Evolutionary conservation across 1,140 invertebrate genomes (phyloP).

Genomic region (Caenorhabditis tropicalis): DNA sequence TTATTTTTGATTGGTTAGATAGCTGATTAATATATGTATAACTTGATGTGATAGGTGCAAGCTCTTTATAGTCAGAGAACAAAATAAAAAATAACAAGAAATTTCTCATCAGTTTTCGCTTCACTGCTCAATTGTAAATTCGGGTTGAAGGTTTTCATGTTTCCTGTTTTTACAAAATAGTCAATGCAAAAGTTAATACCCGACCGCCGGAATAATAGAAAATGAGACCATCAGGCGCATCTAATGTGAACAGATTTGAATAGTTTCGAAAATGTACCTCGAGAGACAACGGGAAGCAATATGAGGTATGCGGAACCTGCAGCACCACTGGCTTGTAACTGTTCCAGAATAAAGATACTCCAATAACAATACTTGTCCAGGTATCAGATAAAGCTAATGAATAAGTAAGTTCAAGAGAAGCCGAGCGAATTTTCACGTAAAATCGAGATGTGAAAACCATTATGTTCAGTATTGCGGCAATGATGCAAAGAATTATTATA

Average conservation of each 20-base stretch:
- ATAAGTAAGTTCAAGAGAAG: slow-evolving; percentile 43
- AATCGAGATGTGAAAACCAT: slow-evolving; percentile 9
- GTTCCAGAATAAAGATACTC: slow-evolving; percentile 41
- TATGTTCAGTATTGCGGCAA: slow-evolving; percentile 39
- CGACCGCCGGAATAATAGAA: too few species aligned
- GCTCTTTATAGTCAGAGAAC: too few species aligned
- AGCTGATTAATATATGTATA: too few species aligned
- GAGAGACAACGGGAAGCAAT: slow-evolving; percentile 45
- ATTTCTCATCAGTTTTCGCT: too few species aligned
- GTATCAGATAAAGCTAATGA: slow-evolving; percentile 39
- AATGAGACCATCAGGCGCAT: too few species aligned
- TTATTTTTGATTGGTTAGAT: too few species aligned
- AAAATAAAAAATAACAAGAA: too few species aligned
- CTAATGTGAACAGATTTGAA: not conserved
- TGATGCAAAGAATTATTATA: slow-evolving; percentile 7
- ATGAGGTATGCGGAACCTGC: not conserved
- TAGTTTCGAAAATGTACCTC: not conserved
- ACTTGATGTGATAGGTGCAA: too few species aligned
- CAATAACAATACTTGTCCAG: slow-evolving; percentile 38
- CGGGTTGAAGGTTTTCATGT: too few species aligned
- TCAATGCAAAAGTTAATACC: too few species aligned
- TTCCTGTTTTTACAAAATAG: too few species aligned
- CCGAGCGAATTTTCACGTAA: slow-evolving; percentile 8
- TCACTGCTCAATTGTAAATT: too few species aligned
- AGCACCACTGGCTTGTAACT: slow-evolving; percentile 49